Evolutionary conservation across 2,888 invertebrate genomes (phyloP), one percentile per base, ranked within the genome.

Genomic region (Gnatocerus cornutus): DNA sequence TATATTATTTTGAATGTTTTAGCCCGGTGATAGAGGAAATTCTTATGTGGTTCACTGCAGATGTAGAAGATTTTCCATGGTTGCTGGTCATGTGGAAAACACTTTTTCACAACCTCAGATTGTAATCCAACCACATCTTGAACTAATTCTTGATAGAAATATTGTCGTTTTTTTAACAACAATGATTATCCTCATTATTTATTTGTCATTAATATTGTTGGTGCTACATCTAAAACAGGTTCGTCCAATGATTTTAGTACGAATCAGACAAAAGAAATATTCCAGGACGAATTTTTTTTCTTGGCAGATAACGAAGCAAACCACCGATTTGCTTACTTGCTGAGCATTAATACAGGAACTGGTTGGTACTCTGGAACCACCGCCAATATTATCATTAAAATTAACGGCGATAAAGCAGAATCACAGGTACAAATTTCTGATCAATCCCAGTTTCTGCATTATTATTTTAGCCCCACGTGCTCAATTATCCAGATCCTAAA

Each of bases 401-500:
- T 65, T 10, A 13, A 21, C 8, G 65, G 65, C 13, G 16, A 33
- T 4, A 55, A 56, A 30, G 13, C n/a, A 7, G 29, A 12, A 0
- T 52, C 52, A 12, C 53, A 53, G 13, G 33, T 33, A 21, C 21
- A 33, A n/a, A n/a, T n/a, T n/a, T n/a, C n/a, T n/a, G n/a, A n/a
- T n/a, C n/a, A n/a, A n/a, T 33, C 7, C 2, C 7, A 7, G 33
- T 33, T 33, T n/a, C 7, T 33, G 33, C 33, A 33, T 33, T 9
- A 33, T 33, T 6, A 33, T 33, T 33, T 8, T 39, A 80, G 81
- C 76, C 75, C 50, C 81, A 81, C 43, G 75, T 80, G 5, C 48
- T 81, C 4, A 81, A 81, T 69, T 80, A 76, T 72, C 81, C 81
- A 0, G 81, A 81, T 72, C 80, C 80, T 1, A 71, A 79, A 27